phyloP scores from a whole-genome alignment of 2,888 invertebrate genomes.

The Chrysopilus asiliformis region DNA sequence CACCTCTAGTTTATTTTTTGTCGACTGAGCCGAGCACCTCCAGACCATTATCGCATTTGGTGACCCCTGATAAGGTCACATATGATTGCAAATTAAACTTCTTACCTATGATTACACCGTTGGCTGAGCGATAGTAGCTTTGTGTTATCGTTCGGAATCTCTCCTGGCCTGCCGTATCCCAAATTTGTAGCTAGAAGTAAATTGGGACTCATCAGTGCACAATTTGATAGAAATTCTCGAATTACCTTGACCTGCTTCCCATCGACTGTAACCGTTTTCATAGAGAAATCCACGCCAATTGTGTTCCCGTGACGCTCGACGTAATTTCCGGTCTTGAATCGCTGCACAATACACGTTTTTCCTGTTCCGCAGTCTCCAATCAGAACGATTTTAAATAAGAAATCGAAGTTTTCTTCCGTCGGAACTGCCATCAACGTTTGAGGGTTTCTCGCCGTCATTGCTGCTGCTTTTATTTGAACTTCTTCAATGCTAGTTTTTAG shows the following conservation, averaged over 20 bases:
- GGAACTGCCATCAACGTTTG: constrained; percentile 61
- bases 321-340: constrained; percentile 90
- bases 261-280: constrained; percentile 91
- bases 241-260: constrained; percentile 87
- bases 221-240: constrained; percentile 4
- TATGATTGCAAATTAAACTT: constrained; percentile 5
- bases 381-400: constrained; percentile 86
- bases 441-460: constrained; percentile 61
- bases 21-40: no score
- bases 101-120: constrained; percentile 83
- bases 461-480: no score
- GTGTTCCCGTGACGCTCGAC: constrained; percentile 92
- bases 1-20: no score
- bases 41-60: no score
- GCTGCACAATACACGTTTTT: constrained; percentile 90
- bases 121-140: constrained; percentile 92
- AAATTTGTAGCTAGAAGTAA: constrained; percentile 53
- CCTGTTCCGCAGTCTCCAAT: constrained; percentile 86
- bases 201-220: constrained; percentile 2
- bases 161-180: constrained; percentile 97
- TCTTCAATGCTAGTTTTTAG: no score
- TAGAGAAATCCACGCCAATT: constrained; percentile 96
- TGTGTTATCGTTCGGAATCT: constrained; percentile 93
- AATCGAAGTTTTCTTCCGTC: constrained; percentile 75
- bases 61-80: no score